Conservation (phyloP, 2,113 vertebrate species). For the Melospiza melodia region DNA sequence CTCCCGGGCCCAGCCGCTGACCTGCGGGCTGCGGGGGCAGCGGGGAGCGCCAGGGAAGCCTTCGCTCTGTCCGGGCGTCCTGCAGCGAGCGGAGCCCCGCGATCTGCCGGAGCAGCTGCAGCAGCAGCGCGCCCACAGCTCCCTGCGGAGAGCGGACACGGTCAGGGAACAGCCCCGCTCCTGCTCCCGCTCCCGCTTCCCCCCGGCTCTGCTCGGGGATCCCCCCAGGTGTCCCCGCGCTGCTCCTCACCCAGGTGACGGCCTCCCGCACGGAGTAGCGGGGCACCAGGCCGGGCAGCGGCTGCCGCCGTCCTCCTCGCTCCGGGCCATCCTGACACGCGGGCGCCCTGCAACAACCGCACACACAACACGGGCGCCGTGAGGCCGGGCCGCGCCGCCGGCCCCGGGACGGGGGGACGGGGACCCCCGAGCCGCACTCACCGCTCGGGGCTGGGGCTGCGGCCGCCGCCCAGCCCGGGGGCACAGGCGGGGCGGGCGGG, state of each 20-base stretch:
- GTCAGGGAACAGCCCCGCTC: background rate
- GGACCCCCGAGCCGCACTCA: background rate
- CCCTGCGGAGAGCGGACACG: background rate
- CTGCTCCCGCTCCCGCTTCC: background rate
- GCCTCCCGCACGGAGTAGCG: conserved; percentile 47
- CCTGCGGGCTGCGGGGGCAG: background rate
- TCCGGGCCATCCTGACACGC: background rate
- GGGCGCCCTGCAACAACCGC: background rate
- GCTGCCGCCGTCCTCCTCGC: background rate
- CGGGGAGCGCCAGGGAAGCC: background rate
- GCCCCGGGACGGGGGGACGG: background rate
- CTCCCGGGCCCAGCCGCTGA: background rate
- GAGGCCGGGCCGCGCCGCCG: background rate
- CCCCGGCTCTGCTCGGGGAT: background rate
- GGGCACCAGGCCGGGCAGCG: conserved; percentile 12
- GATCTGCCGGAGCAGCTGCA: conserved; percentile 47
- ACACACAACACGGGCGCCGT: background rate
- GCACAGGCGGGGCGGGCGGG: no score
- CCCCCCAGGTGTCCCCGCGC: background rate
- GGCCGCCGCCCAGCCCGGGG: background rate
- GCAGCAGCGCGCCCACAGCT: conserved; percentile 10
- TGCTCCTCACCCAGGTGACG: conserved; percentile 51
- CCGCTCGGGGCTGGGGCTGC: background rate
- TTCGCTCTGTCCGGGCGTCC: background rate
- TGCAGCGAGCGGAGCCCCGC: conserved; percentile 2